A percentile compares a stretch with the other conserved stretches of the same genome.
These are phyloP conservation scores for Phylloscopus collybita DNA, from an alignment of 2,797 vertebrate species.

Conservation along the genomic window DNA sequence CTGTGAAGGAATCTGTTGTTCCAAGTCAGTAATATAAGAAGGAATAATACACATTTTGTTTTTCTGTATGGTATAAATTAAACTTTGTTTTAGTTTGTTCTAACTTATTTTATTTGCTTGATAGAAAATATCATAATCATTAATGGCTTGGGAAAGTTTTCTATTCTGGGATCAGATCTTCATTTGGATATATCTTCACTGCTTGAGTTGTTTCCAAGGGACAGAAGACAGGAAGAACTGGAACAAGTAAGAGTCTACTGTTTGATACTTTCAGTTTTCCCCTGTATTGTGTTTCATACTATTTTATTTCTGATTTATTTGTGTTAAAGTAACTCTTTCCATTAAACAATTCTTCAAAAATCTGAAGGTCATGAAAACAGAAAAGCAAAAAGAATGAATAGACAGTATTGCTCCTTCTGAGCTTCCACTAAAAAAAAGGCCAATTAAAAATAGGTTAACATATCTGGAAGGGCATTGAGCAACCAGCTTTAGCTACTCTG, in stretches of 20 bases:
- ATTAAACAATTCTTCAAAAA: background rate
- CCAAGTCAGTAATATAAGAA: background rate
- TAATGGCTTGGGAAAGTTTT: background rate
- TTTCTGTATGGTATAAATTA: background rate
- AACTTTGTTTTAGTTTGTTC: background rate
- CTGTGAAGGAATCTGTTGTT: background rate
- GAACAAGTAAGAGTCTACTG: slow-evolving; percentile 78
- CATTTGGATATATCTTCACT: slow-evolving; percentile 78
- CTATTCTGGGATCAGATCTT: slow-evolving; percentile 72
- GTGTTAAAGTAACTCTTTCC: background rate
- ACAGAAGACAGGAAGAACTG: slow-evolving; percentile 72
- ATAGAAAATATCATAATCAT: slow-evolving; percentile 34
- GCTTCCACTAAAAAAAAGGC: background rate
- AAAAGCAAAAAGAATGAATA: background rate
- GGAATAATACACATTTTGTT: background rate
- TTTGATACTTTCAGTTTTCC: background rate
- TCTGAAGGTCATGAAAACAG: background rate
- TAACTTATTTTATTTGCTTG: background rate
- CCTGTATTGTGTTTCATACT: background rate
- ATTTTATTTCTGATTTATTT: background rate
- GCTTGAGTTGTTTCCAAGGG: slow-evolving; percentile 75
- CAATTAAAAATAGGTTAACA: background rate
- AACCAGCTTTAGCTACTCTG: background rate
- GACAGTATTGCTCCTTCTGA: background rate
- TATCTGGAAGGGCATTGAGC: background rate